Base-by-base conservation (phyloP, 1,140 invertebrate genomes). In the Teleogryllus occipitalis region DNA sequence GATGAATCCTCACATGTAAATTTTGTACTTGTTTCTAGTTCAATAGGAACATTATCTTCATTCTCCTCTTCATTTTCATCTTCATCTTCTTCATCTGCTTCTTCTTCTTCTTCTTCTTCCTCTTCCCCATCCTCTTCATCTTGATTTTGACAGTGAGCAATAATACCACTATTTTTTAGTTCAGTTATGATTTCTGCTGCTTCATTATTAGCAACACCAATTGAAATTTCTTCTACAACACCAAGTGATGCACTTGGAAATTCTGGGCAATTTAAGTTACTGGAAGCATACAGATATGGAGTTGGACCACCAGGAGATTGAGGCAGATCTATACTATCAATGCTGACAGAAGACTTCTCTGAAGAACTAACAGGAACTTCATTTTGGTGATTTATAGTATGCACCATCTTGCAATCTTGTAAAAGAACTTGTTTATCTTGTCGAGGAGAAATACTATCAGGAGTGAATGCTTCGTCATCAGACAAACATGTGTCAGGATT, bases 371-470 rank as follows among this genome's bases (percentile, higher is more conserved):
- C 76, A 49, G 78, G 80, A 47, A 39, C n/a, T 15, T 21, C 75
- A n/a, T 47, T 49, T 0, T 12, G n/a, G 22, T 47, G 47, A 65
- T 65, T 65, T 14, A 18, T 65, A 65, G 54, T 14, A 65, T 10
- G 54, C 80, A 82, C 76, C 81, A 77, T 72, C 78, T 75, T 74
- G 27, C 27, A 39, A 39, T 39, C 27, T 39, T 39, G 27, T 39
- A 39, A 39, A 39, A 39, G 1, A 80, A 81, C 0, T 81, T 22
- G 82, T 81, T 27, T 80, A 75, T 39, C 27, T 65, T 65, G 54
- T 14, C 54, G 10, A 3, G 82, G 82, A 8, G 83, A 84, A 27
- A 84, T 77, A 47, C 83, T 83, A 75, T 84, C 83, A 10, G 83
- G 82, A 6, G 82, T 82, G 74, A 79, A 82, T n/a, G 46, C 74